Base-by-base conservation (phyloP, 2,888 invertebrate species). In the Aquatica leii region DNA sequence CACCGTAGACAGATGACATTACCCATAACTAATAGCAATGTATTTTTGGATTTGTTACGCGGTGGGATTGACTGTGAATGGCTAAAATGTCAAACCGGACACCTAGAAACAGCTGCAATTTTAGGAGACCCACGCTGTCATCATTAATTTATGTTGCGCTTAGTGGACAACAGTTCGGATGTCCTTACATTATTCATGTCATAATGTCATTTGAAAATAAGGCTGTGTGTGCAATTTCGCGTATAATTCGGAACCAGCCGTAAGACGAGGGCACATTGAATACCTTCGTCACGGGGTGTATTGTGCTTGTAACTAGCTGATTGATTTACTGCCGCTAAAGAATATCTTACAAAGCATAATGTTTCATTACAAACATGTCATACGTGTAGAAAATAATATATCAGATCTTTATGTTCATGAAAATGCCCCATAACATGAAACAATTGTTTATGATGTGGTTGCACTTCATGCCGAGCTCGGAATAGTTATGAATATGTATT, bases 1-100 rank as follows among this genome's bases (percentile, higher is more conserved):
- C 80, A 80, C 77, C 74, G 71, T 66, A 69, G 66, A 68, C 73
- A 75, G 75, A 77, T 76, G 76, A 76, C 74, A 71, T 73, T 79
- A 76, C 76, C 80, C 80, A 80, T 79, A 78, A 79, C 80, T 80
- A 80, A 81, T 78, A 77, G 77, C 75, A 77, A 79, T 81, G 78
- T 78, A 80, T 80, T 80, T 78, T 77, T 74, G 76, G 78, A 81
- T 80, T 80, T 78, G 79, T 76, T 73, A 71, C 75, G 75, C 77
- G 72, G 74, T 73, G 68, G 75, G 75, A 70, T 56, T 59, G 57
- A 69, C 66, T 69, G 67, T 66, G 73, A 75, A 74, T 75, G 67
- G 68, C 64, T 59, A 71, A 75, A 76, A 76, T 75, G 77, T 76
- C 78, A 78, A 75, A 75, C 77, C 77, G 78, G 78, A 78, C 73